Percentiles rank a stretch among this genome's conserved stretches.
Conservation (phyloP, 2,113 vertebrate genomes). For the Pituophis catenifer region DNA sequence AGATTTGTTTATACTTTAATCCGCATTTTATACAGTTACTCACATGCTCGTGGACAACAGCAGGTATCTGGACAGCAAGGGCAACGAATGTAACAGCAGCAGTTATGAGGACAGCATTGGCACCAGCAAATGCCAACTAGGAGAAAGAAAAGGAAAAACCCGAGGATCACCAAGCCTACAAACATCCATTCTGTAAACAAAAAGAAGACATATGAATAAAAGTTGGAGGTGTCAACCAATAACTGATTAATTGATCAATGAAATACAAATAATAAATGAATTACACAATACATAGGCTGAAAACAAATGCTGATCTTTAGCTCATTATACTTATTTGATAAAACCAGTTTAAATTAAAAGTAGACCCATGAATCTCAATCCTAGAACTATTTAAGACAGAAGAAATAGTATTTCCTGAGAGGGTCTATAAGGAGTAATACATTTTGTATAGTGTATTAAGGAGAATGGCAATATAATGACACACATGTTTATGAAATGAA, state of each 20-base stretch:
- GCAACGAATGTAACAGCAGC: conserved; percentile 94
- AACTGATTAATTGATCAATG: background rate
- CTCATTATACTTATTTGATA: background rate
- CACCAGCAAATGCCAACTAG: conserved; percentile 97
- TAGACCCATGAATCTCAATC: background rate
- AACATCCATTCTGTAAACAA: conserved; percentile 90
- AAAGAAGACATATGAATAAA: conserved; percentile 11
- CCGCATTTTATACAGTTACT: conserved; percentile 62
- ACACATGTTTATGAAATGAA: background rate
- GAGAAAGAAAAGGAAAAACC: conserved; percentile 83
- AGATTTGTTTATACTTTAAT: no score
- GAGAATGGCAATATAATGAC: background rate
- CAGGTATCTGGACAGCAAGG: conserved; percentile 96
- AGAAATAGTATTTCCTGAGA: background rate
- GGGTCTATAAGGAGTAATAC: background rate
- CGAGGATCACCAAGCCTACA: conserved; percentile 87
- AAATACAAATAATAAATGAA: background rate
- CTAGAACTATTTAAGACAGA: background rate
- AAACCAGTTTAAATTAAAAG: background rate
- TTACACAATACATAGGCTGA: background rate
- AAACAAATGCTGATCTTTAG: background rate
- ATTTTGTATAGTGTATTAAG: background rate
- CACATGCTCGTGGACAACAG: conserved; percentile 94
- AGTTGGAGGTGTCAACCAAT: background rate
- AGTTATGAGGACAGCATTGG: conserved; percentile 97